These are phyloP conservation scores for Aptenodytes forsteri DNA, from an alignment of 2,113 vertebrate species.

Conservation along the genomic window DNA sequence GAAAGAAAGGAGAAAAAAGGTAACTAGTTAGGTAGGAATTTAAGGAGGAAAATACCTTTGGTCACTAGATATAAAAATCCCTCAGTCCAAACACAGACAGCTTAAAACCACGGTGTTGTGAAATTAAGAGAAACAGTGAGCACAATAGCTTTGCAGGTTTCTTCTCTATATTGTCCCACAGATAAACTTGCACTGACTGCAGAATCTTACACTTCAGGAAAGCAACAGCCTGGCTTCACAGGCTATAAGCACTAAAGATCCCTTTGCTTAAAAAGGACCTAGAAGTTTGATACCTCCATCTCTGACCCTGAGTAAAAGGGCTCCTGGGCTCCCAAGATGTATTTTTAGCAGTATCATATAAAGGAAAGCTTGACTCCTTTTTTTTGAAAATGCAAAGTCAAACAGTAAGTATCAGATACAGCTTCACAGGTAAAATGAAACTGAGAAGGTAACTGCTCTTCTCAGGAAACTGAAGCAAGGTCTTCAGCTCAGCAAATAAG, in stretches of 20 bases:
- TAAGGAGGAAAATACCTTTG: background rate
- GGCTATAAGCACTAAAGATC: background rate
- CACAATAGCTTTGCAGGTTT: background rate
- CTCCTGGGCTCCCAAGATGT: background rate
- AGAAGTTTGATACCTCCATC: constrained; percentile 10
- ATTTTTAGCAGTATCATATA: constrained; percentile 17
- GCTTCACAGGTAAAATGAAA: background rate
- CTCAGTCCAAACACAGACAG: background rate
- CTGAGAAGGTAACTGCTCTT: background rate
- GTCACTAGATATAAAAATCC: background rate
- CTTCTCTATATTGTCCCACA: background rate
- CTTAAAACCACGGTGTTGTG: background rate
- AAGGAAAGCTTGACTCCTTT: background rate
- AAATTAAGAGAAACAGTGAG: background rate
- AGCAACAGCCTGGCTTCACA: background rate
- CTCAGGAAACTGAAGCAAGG: background rate
- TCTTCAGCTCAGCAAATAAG: background rate
- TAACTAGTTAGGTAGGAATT: background rate
- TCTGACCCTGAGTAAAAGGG: constrained; percentile 5
- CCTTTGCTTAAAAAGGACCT: background rate
- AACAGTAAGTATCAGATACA: background rate
- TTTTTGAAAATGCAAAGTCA: background rate
- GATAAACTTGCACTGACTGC: background rate
- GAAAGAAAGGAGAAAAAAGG: background rate
- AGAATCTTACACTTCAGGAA: background rate